Conservation (phyloP, 1,140 invertebrate genomes). For the Planococcus citri region DNA sequence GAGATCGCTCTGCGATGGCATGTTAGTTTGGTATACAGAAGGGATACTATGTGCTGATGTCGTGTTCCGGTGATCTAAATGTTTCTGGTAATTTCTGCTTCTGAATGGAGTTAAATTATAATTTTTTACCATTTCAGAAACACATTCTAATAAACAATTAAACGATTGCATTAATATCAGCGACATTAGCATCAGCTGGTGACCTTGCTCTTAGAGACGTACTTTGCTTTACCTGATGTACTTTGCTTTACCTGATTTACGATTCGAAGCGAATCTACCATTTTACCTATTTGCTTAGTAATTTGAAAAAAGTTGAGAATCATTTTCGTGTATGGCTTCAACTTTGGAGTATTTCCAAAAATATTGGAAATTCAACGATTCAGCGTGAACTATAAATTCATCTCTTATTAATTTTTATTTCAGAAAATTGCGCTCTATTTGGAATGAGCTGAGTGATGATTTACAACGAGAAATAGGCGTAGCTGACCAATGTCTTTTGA, state of each 20-base stretch:
- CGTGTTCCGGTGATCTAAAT: background rate
- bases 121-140: conserved; percentile 14
- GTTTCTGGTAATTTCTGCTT: background rate
- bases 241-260: too few species aligned
- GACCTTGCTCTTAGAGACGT: background rate
- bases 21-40: background rate
- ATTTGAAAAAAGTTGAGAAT: background rate
- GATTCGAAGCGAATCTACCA: too few species aligned
- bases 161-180: conserved; percentile 11
- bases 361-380: too few species aligned
- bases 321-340: too few species aligned
- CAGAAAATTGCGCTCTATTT: conserved; percentile 62
- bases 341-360: background rate
- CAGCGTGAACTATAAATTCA: background rate
- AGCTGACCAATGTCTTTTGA: conserved; percentile 74
- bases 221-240: too few species aligned
- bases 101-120: background rate
- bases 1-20: background rate
- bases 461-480: conserved; percentile 62
- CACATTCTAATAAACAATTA: conserved; percentile 13
- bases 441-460: conserved; percentile 78
- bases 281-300: background rate
- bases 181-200: conserved; percentile 13
- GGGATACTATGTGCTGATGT: background rate
- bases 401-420: conserved; percentile 22